Conservation (phyloP, 2,797 vertebrate genomes). For the Siniperca undulata region DNA sequence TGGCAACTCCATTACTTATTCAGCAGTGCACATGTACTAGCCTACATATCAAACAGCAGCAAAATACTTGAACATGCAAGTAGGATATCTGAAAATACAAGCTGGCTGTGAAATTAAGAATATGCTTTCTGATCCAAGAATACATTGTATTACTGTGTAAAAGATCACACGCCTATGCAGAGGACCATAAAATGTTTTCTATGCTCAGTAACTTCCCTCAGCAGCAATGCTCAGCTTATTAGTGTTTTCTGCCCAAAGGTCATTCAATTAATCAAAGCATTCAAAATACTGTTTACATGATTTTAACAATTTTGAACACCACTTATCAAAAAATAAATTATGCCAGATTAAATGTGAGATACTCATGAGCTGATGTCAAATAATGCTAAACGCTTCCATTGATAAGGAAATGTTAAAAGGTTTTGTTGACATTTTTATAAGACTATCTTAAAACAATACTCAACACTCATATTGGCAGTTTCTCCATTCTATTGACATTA, state of each 20-base stretch:
- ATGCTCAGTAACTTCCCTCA: conserved; percentile 37
- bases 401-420: not conserved
- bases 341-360: not conserved
- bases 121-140: conserved; percentile 70
- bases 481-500: not conserved
- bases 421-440: not conserved
- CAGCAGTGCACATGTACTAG: conserved; percentile 68
- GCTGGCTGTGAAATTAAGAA: conserved; percentile 70
- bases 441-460: not conserved
- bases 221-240: conserved; percentile 38
- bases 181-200: conserved; percentile 37
- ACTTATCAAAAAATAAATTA: not conserved
- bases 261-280: conserved; percentile 47
- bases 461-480: not conserved
- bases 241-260: conserved; percentile 58
- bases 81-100: conserved; percentile 60
- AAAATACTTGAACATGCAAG: conserved; percentile 62
- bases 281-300: conserved; percentile 29
- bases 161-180: conserved; percentile 60
- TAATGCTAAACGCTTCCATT: not conserved
- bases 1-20: conserved; percentile 78
- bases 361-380: not conserved
- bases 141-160: conserved; percentile 53
- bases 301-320: conserved; percentile 7
- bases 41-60: conserved; percentile 66